phyloP scores from a whole-genome alignment of 2,888 invertebrate genomes.

The Mythimna lalbum region DNA sequence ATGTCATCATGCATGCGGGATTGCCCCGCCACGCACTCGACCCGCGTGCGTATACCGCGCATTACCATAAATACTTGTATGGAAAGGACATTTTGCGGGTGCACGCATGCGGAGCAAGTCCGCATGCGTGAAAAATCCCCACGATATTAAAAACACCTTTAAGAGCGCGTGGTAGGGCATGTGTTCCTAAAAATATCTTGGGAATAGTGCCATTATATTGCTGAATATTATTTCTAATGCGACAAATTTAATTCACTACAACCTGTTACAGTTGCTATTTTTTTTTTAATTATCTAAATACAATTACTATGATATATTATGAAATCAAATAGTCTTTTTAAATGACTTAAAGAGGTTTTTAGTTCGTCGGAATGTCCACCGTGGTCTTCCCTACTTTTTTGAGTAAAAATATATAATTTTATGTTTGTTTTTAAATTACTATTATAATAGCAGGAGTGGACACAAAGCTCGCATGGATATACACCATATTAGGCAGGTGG shows the following conservation, averaged over 20 bases:
- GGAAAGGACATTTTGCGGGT: too few relatives aligned
- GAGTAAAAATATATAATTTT: constrained; percentile 2
- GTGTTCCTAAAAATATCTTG: not conserved
- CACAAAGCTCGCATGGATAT: not conserved
- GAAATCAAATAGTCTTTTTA: not conserved
- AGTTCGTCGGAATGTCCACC: not conserved
- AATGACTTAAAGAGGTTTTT: not conserved
- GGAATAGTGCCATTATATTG: not conserved
- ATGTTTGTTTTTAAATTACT: not conserved
- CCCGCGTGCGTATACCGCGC: too few relatives aligned
- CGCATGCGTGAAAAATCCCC: too few relatives aligned
- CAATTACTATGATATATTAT: not conserved
- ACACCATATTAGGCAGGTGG: not conserved
- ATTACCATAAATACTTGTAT: too few relatives aligned
- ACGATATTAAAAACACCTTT: too few relatives aligned
- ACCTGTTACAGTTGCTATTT: too few relatives aligned
- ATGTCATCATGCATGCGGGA: too few relatives aligned
- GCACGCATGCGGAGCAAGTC: too few relatives aligned
- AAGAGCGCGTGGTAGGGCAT: too few relatives aligned
- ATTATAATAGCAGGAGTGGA: not conserved
- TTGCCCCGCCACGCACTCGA: too few relatives aligned
- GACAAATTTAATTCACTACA: not conserved
- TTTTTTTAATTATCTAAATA: too few relatives aligned
- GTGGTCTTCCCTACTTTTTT: not conserved
- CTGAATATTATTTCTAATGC: not conserved